Conservation (phyloP, 2,113 vertebrate species). For the Cebus imitator region DNA sequence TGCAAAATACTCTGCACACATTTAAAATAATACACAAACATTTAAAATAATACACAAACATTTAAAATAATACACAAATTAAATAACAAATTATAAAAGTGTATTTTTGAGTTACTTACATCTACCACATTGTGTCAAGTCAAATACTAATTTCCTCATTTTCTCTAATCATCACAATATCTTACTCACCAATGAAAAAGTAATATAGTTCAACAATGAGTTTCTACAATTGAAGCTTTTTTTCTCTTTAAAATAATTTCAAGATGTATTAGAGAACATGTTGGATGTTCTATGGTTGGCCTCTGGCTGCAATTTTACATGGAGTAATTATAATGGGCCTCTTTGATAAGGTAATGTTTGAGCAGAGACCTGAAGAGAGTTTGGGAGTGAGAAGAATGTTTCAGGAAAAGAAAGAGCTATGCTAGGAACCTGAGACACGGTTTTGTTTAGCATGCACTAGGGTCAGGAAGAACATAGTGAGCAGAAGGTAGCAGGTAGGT, state of each 20-base stretch:
- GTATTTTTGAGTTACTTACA: not conserved
- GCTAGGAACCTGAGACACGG: not conserved
- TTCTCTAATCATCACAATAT: not conserved
- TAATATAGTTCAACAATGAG: not conserved
- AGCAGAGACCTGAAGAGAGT: not conserved
- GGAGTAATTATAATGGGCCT: not conserved
- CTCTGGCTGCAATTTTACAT: not conserved
- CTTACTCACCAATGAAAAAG: not conserved
- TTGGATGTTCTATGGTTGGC: not conserved
- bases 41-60: too few species aligned
- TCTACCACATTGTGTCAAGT: not conserved
- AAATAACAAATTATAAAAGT: not conserved
- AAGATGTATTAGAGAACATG: not conserved
- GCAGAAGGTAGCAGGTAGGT: not conserved
- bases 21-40: not conserved
- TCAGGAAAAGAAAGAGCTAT: not conserved
- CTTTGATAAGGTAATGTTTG: not conserved
- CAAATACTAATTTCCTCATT: not conserved
- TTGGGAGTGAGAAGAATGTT: not conserved
- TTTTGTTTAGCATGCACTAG: not conserved
- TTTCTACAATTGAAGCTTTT: not conserved
- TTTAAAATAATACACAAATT: not conserved
- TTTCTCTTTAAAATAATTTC: constrained; percentile 12
- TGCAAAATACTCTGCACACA: not conserved
- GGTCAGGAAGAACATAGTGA: not conserved